Base-by-base conservation (phyloP, 1,140 invertebrate species). In the Diprion similis region DNA sequence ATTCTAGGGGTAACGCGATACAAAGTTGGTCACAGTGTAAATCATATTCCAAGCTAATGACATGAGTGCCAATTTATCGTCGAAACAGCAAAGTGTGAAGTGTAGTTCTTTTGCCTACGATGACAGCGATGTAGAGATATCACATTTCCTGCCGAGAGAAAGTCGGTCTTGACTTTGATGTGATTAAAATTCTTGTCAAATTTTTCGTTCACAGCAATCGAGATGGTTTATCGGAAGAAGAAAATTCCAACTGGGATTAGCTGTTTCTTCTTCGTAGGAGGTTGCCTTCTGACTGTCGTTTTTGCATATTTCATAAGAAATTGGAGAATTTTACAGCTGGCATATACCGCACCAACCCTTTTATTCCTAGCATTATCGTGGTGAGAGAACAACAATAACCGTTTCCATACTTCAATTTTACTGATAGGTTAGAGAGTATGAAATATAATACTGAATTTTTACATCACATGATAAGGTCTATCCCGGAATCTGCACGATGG, bases 401-500 rank as follows among this genome's bases (percentile, higher is more conserved):
- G 24, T 37, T 37, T 37, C 24, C 2, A 3, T 3, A 37, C 24
- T 37, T 37, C 6, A 37, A 6, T 37, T 37, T 37, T 6, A 37
- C 1, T n/a, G n/a, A n/a, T n/a, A n/a, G n/a, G n/a, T n/a, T n/a
- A n/a, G n/a, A n/a, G n/a, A n/a, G n/a, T n/a, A n/a, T n/a, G n/a
- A n/a, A n/a, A n/a, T n/a, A n/a, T n/a, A n/a, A n/a, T n/a, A n/a
- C n/a, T n/a, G n/a, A n/a, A n/a, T n/a, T n/a, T n/a, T n/a, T n/a
- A n/a, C n/a, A n/a, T n/a, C 6, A 59, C n/a, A 13, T 4, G 11
- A 13, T 1, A 17, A 92, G 91, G 91, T 92, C 95, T 76, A 93
- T 95, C 81, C 95, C 95, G 2, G 95, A 96, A 84, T 96, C 94
- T 7, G 92, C 92, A 0, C 89, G 95, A 75, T 96, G 95, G 95